These are phyloP conservation scores for Drosophila putrida DNA, from an alignment of 2,888 invertebrate genomes.

Conservation along the genomic window DNA sequence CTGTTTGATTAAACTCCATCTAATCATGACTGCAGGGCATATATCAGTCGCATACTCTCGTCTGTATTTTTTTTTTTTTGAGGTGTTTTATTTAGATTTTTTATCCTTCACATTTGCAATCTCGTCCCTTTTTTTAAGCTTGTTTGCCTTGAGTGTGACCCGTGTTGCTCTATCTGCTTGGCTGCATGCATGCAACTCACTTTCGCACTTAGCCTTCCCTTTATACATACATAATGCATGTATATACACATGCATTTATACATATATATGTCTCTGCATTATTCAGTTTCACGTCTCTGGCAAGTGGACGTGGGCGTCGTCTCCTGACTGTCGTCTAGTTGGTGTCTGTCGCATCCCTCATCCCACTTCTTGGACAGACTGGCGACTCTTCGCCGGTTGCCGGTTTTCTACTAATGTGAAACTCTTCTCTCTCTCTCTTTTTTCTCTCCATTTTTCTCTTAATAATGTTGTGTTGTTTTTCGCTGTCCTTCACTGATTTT, in stretches of 20 bases:
- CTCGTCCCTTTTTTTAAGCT: constrained; percentile 17
- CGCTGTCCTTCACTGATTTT: constrained; percentile 34
- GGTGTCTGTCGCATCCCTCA: constrained; percentile 39
- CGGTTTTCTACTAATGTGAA: constrained; percentile 43
- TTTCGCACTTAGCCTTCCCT: constrained; percentile 69
- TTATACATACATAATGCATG: constrained; percentile 8
- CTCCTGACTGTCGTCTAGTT: constrained; percentile 64
- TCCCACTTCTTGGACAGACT: constrained; percentile 46
- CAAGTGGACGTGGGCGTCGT: constrained; percentile 51
- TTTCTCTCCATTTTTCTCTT: constrained; percentile 3
- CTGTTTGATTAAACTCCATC: neutral
- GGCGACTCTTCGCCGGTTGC: constrained; percentile 63
- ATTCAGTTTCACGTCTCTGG: constrained; percentile 54
- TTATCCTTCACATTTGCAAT: constrained; percentile 4
- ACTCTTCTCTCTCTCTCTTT: too few species aligned
- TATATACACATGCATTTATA: constrained; percentile 5
- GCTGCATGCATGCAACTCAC: constrained; percentile 77
- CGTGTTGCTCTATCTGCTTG: constrained; percentile 75
- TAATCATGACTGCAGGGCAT: neutral
- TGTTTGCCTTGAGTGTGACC: constrained; percentile 65
- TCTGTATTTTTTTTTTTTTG: neutral
- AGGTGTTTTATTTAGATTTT: constrained; percentile 18
- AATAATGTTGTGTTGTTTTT: constrained; percentile 33
- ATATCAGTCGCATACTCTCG: neutral
- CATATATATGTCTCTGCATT: constrained; percentile 63